Conservation (phyloP, 2,797 vertebrate genomes). For the Podarcis siculus region DNA sequence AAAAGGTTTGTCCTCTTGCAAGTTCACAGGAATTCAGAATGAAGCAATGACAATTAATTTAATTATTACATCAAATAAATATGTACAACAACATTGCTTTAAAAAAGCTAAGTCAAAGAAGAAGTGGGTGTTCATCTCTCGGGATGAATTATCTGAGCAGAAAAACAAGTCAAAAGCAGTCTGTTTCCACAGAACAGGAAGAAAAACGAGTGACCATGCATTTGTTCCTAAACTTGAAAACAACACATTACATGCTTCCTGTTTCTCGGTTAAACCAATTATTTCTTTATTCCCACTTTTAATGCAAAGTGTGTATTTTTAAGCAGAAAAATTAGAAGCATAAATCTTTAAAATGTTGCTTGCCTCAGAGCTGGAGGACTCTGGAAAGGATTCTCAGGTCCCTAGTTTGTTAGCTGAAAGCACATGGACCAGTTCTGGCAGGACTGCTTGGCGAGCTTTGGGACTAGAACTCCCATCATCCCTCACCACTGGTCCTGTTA, state of each 20-base stretch:
- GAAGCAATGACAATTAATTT: slow-evolving; percentile 5
- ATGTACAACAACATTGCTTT: neutral
- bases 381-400: neutral
- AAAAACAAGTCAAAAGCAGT: neutral
- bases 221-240: neutral
- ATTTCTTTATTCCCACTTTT: neutral
- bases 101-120: slow-evolving; percentile 12
- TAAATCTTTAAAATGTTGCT: neutral
- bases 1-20: neutral
- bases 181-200: neutral
- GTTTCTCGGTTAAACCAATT: slow-evolving; percentile 8
- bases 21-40: neutral
- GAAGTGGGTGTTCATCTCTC: slow-evolving; percentile 4
- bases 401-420: neutral
- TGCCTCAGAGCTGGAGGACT: neutral
- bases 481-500: too few relatives aligned
- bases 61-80: slow-evolving; percentile 34
- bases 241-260: slow-evolving; percentile 21
- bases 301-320: neutral
- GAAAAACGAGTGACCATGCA: neutral
- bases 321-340: slow-evolving; percentile 9
- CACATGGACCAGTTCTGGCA: neutral
- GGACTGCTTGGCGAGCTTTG: neutral
- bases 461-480: too few relatives aligned
- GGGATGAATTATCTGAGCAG: neutral